Evolutionary conservation across 2,888 invertebrate species (phyloP).

Genomic region (Prosapia bicincta): DNA sequence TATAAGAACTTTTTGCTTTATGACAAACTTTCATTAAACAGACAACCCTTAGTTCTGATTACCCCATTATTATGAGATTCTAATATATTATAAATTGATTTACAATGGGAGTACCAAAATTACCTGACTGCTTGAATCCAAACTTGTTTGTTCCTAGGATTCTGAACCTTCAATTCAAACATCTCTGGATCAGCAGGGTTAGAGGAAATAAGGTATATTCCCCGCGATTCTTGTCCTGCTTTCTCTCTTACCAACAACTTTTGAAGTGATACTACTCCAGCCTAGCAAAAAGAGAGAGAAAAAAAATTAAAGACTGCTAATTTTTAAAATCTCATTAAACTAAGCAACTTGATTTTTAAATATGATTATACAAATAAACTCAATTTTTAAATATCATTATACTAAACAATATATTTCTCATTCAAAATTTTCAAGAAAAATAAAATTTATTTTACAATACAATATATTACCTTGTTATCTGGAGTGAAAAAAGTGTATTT

Average conservation of each 20-base stretch:
- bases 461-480: constrained; percentile 86
- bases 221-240: constrained; percentile 83
- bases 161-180: constrained; percentile 87
- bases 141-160: constrained; percentile 82
- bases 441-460: too few relatives aligned
- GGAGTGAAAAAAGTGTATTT: constrained; percentile 92
- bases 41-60: too few relatives aligned
- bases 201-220: constrained; percentile 90
- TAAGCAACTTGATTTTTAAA: too few relatives aligned
- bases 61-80: too few relatives aligned
- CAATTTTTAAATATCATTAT: neutral
- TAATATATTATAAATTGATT: too few relatives aligned
- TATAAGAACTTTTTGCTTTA: too few relatives aligned
- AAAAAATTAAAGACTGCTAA: too few relatives aligned
- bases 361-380: too few relatives aligned
- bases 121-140: constrained; percentile 88
- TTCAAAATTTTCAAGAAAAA: too few relatives aligned
- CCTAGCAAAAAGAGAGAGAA: constrained; percentile 52
- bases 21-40: too few relatives aligned
- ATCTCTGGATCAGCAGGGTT: constrained; percentile 92
- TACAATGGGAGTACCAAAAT: too few relatives aligned
- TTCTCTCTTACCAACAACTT: constrained; percentile 91
- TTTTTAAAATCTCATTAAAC: too few relatives aligned
- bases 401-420: constrained; percentile 3
- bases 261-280: constrained; percentile 88